Evolutionary conservation across 2,888 invertebrate species (phyloP), one percentile per base, ranked within the genome.

Genomic region (Pilophorus perplexus): DNA sequence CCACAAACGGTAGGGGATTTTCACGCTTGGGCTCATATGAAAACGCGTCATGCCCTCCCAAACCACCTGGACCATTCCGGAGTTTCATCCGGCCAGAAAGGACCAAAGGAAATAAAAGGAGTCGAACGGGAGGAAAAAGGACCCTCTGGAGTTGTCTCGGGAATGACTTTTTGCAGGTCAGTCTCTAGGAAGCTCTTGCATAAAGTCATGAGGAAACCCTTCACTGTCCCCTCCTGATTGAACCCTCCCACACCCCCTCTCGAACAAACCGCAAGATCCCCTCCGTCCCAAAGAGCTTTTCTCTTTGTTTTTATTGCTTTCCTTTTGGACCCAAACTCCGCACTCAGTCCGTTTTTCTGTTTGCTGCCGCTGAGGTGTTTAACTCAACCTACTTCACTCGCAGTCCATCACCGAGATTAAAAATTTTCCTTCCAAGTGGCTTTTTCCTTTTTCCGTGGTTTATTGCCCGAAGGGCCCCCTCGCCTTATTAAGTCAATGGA

Each of bases 161-260:
- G 62, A 62, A 62, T 62, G 62, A 62, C 62, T 62, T 62, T 62
- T 62, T 46, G 62, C 62, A 46, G 62, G 62, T 48, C 46, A 46
- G 46, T 60, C 62, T 37, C 46, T 25, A 33, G 60, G 60, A 23
- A 60, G 40, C 69, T 69, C 28, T 55, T 69, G 69, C 69, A 69
- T 69, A 69, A 69, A 69, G 69, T 69, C 69, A 69, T 69, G 69
- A 69, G 69, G 40, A 57, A 10, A 33, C 33, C 52, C 50, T 38
- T 20, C 33, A 22, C 37, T 22, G 55, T 55, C 38, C 38, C 55
- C 38, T 37, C 64, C 67, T 67, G 68, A 68, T 68, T 68, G 68
- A 67, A 67, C 59, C 46, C 55, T 57, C 20, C 33, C 6, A n/a
- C n/a, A n/a, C n/a, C n/a, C n/a, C n/a, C n/a, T n/a, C n/a, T n/a